Base-by-base conservation (phyloP, 1,140 invertebrate genomes). In the Plutomurus gul region DNA sequence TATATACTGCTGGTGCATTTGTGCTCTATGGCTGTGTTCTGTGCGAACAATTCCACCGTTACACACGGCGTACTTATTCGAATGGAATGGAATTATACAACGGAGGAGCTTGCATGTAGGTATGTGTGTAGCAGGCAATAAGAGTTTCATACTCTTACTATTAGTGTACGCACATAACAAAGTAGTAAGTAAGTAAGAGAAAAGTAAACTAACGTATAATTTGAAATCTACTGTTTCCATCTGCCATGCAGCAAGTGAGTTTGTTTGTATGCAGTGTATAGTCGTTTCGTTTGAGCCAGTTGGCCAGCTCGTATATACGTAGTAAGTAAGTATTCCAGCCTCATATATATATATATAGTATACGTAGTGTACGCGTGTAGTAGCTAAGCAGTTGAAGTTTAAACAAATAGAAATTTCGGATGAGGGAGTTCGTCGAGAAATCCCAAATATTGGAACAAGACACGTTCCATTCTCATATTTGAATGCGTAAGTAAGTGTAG, bases 381-480 rank as follows among this genome's bases (percentile, higher is more conserved):
- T 65, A 27, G 36, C 18, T 51, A 51, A 51, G 47, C 13, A 22
- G 3, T 22, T 65, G 16, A 65, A 65, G 27, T 65, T 65, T 65
- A 65, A 65, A 65, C 56, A 65, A 65, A 65, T 65, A 65, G 27
- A 16, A 27, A 65, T 30, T 65, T 65, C 27, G 30, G 25, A 33
- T 36, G 56, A 65, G 56, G 56, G 56, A 65, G 56, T 65, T 65
- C 18, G 25, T n/a, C 8, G 11, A 33, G 27, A 65, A 60, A 30
- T 65, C 56, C 56, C 56, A 65, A 65, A 65, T 65, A 65, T 65
- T 65, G 56, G 56, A 65, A 65, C 27, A 65, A 65, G 56, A 65
- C 56, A 65, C 56, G 56, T 65, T 65, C 56, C 56, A 33, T 36
- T 27, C 56, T 36, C 56, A 25, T 30, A 30, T 65, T 25, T n/a